Evolutionary conservation across 2,797 vertebrate genomes (phyloP).

Genomic region (Brachymystax lenok): DNA sequence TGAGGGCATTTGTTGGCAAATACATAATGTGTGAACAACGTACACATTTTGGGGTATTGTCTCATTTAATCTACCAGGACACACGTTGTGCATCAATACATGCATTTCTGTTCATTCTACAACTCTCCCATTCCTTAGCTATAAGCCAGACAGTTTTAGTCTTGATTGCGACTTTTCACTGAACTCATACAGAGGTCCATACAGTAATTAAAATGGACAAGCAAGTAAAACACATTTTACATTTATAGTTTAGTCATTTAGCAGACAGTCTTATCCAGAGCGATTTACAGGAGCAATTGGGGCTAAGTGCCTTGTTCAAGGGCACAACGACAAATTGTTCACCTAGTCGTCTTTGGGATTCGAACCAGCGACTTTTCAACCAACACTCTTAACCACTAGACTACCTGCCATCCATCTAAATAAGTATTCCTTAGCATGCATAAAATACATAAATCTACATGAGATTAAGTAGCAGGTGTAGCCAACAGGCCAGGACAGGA

Average conservation of each 20-base stretch:
- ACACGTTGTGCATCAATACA: not conserved
- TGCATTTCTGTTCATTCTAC: not conserved
- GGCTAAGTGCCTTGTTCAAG: too few species aligned
- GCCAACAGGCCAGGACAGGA: not conserved
- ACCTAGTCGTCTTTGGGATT: too few species aligned
- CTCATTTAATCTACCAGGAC: not conserved
- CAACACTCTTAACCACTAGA: too few species aligned
- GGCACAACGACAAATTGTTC: too few species aligned
- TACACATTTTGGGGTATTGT: not conserved
- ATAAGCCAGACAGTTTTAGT: not conserved
- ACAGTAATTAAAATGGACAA: not conserved
- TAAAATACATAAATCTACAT: slow-evolving; percentile 20
- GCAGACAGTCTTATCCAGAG: too few species aligned
- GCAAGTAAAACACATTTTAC: not conserved
- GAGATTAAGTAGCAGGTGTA: slow-evolving; percentile 32
- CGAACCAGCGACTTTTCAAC: too few species aligned
- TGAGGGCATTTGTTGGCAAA: not conserved
- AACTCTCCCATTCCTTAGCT: not conserved
- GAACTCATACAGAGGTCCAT: not conserved
- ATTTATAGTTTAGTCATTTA: too few species aligned
- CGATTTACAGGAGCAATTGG: too few species aligned
- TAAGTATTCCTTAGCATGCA: not conserved
- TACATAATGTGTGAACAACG: not conserved
- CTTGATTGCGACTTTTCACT: not conserved
- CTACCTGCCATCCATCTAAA: not conserved